Base-by-base conservation (phyloP, 1,140 invertebrate genomes). In the Drosophila pseudoananassae region DNA sequence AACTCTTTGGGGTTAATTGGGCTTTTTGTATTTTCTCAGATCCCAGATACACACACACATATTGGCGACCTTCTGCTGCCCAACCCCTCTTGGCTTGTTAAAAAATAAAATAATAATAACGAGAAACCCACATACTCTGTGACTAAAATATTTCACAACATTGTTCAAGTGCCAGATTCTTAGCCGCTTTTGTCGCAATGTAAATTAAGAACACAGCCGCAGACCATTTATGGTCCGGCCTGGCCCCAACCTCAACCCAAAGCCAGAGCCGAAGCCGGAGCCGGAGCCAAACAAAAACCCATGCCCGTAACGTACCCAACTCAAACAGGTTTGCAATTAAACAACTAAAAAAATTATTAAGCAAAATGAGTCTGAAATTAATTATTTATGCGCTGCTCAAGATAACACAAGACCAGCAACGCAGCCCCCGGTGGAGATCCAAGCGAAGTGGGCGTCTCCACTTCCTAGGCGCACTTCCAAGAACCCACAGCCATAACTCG, bases 261-360 rank as follows among this genome's bases (percentile, higher is more conserved):
- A 36, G 43, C 23, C 52, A 45, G 12, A 27, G 33, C 82, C 82
- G 78, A 74, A 82, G 72, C 54, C 46, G 59, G 25, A 36, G 33
- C 69, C 57, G 52, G 68, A 60, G 43, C 58, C 58, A 43, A 63
- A 60, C 40, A 25, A 15, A 31, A 45, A 33, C 45, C 36, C 52
- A 43, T 45, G 20, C 59, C 17, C 36, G 36, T 23, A 25, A 14
- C 55, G 17, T 12, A 27, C 38, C 45, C 63, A 25, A 46, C 59
- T 20, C 58, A 71, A 83, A 87, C 82, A 56, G 83, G 82, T 87
- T 87, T 88, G 70, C 78, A 82, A 87, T 87, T 87, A 87, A 87
- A 84, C 72, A 78, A 63, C 79, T 79, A 33, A 81, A 61, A 68
- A 68, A 71, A 75, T 84, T 87, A 69, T 84, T 78, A 76, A 82